phyloP scores from a whole-genome alignment of 1,140 invertebrate species.

The Carcinoscorpius rotundicauda region DNA sequence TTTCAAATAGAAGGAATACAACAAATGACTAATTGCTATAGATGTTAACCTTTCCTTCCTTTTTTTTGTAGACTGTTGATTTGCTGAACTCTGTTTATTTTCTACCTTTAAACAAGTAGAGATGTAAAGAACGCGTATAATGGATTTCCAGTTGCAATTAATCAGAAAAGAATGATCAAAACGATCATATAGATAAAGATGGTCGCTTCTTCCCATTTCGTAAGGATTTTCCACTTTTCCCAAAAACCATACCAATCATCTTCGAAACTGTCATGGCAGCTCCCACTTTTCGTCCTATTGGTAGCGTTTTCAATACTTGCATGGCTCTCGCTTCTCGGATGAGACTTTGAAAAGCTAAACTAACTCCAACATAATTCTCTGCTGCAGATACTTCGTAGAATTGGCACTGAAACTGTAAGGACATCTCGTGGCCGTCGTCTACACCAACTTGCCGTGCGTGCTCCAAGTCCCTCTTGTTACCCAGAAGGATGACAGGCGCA shows the following conservation, averaged over 20 bases:
- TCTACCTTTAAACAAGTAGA: too few relatives aligned
- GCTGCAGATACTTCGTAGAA: conserved; percentile 77
- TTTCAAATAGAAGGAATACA: too few relatives aligned
- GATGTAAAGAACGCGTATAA: too few relatives aligned
- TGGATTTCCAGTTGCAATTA: too few relatives aligned
- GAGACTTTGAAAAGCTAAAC: conserved; percentile 62
- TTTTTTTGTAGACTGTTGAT: too few relatives aligned
- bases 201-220: conserved; percentile 46
- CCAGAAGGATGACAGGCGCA: conserved; percentile 52
- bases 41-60: too few relatives aligned
- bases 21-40: too few relatives aligned
- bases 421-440: conserved; percentile 65
- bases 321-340: conserved; percentile 51
- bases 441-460: conserved; percentile 55
- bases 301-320: conserved; percentile 53
- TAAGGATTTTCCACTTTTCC: conserved; percentile 37
- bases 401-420: conserved; percentile 60
- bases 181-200: conserved; percentile 37
- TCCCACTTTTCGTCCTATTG: conserved; percentile 54
- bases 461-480: conserved; percentile 70
- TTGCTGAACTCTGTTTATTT: too few relatives aligned
- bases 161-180: background rate
- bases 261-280: conserved; percentile 60
- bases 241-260: conserved; percentile 65
- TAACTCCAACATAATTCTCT: conserved; percentile 61